These are phyloP conservation scores for Caenorhabditis brenneri DNA, from an alignment of 1,140 invertebrate genomes.

Conservation along the genomic window DNA sequence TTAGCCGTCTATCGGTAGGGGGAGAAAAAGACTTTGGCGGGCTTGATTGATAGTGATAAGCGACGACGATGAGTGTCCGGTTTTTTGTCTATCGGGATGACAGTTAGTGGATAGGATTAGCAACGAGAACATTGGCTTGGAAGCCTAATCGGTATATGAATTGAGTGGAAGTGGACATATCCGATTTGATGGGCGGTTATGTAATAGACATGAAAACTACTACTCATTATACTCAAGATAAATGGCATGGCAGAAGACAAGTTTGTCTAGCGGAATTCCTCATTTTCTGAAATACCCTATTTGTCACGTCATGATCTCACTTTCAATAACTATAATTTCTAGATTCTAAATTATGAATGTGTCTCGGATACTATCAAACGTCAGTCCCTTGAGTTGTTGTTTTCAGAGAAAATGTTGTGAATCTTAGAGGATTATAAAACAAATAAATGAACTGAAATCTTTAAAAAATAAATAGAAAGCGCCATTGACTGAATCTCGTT, in stretches of 20 bases:
- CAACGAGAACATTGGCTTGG: neutral
- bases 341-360: neutral
- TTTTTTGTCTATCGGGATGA: neutral
- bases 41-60: slow-evolving; percentile 40
- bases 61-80: neutral
- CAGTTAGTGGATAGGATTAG: neutral
- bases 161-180: slow-evolving; percentile 16
- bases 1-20: neutral
- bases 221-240: slow-evolving; percentile 25
- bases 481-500: slow-evolving; percentile 1
- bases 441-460: neutral
- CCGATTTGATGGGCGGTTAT: slow-evolving; percentile 27
- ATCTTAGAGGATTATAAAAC: neutral
- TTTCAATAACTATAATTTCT: neutral
- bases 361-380: too few species aligned
- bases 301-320: neutral
- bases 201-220: neutral
- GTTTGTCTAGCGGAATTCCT: neutral
- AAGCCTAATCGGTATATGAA: neutral
- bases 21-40: neutral
- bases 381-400: too few species aligned
- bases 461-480: neutral
- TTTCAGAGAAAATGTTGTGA: neutral
- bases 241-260: slow-evolving; percentile 24
- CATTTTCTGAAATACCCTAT: neutral